Percentiles rank a stretch among this genome's conserved stretches.
Conservation (phyloP, 2,888 invertebrate genomes). For the Drosophila basisetae region DNA sequence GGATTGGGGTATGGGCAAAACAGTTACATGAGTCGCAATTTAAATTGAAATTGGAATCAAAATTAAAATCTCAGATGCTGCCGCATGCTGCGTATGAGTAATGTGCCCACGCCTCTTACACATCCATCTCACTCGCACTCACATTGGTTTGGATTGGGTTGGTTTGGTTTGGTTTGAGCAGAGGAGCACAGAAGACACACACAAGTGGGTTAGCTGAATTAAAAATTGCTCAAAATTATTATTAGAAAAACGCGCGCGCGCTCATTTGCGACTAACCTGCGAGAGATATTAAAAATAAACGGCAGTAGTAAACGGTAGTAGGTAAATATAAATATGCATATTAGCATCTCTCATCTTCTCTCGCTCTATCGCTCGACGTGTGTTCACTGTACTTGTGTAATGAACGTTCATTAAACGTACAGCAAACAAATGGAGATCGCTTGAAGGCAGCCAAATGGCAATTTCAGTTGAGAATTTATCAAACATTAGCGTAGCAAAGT, state of each 20-base stretch:
- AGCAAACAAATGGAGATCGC: constrained; percentile 55
- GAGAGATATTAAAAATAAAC: constrained; percentile 65
- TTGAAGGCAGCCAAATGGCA: constrained; percentile 56
- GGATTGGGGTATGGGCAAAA: neutral
- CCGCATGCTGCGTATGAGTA: constrained; percentile 63
- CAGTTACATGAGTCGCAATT: constrained; percentile 10
- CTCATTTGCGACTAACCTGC: constrained; percentile 43
- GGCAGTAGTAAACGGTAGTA: constrained; percentile 48
- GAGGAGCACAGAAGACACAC: constrained; percentile 28
- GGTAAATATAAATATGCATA: constrained; percentile 61
- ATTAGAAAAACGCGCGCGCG: constrained; percentile 60
- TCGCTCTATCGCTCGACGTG: neutral
- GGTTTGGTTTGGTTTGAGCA: neutral
- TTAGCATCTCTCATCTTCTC: constrained; percentile 19
- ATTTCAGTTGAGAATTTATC: constrained; percentile 67
- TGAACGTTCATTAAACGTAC: constrained; percentile 59
- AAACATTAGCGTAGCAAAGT: constrained; percentile 76
- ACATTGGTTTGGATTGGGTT: neutral
- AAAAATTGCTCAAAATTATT: constrained; percentile 64
- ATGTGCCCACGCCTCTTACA: constrained; percentile 28
- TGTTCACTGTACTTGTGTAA: constrained; percentile 49
- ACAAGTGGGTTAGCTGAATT: constrained; percentile 59
- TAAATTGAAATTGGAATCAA: constrained; percentile 39
- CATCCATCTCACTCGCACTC: constrained; percentile 4
- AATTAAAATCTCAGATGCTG: constrained; percentile 22